phyloP scores from a whole-genome alignment of 2,797 vertebrate species.

The Emys orbicularis region DNA sequence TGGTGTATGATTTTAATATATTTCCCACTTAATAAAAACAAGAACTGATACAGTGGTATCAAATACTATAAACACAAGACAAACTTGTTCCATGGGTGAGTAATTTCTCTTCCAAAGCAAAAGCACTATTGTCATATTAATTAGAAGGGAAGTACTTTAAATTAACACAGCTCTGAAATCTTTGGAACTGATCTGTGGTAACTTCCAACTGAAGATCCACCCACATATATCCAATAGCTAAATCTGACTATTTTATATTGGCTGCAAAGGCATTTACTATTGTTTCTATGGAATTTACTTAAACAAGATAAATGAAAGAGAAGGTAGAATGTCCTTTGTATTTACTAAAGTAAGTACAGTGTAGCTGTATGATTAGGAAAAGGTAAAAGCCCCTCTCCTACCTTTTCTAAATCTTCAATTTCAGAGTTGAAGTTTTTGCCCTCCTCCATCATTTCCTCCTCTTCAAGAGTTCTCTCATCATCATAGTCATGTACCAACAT shows the following conservation, averaged over 20 bases:
- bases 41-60: not conserved
- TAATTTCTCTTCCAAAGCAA: not conserved
- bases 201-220: not conserved
- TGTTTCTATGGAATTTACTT: not conserved
- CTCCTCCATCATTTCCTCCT: constrained; percentile 95
- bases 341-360: not conserved
- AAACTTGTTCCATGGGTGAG: not conserved
- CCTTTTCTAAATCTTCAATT: constrained; percentile 98
- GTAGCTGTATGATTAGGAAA: rapidly evolving
- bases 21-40: not conserved
- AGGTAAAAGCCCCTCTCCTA: constrained; percentile 56
- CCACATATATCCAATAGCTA: not conserved
- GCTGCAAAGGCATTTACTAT: not conserved
- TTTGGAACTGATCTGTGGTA: not conserved
- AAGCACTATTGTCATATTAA: not conserved
- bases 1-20: not conserved
- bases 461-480: constrained; percentile 96
- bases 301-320: not conserved
- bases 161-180: not conserved
- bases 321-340: not conserved
- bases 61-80: not conserved
- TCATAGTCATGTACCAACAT: constrained; percentile 98
- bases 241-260: not conserved
- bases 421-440: constrained; percentile 94
- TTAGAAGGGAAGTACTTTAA: not conserved